Base-by-base conservation (phyloP, 2,113 vertebrate species). In the Microtus pennsylvanicus region DNA sequence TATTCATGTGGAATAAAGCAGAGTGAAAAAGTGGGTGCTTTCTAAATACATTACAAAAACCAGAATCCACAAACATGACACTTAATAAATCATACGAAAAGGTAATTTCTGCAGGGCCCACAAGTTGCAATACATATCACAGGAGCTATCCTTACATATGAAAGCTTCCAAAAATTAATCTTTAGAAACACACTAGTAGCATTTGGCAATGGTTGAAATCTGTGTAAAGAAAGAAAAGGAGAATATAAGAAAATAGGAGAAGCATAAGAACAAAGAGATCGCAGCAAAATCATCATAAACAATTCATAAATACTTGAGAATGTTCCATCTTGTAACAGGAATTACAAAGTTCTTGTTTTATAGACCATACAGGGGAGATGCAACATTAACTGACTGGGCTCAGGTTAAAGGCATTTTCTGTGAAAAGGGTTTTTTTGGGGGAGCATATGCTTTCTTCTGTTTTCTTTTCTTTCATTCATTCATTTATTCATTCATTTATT, bases 281-380 rank as follows among this genome's bases (percentile, higher is more conserved):
- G 35, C n/a, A 63, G 33, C 61, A 92, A 94, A 87, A 14, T 7
- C 63, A 63, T 70, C 63, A 38, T 2, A 81, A 95, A 50, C 69
- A 13, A n/a, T n/a, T 95, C 89, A 35, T 78, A 77, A 92, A 72
- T 89, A 89, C 78, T 90, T 74, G 17, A 96, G 87, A 12, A 82
- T 82, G 11, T 2, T 86, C 58, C 50, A 42, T 91, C 38, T 93
- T 22, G 19, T 22, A 85, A 65, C 24, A 35, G 45, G 85, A 94
- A 69, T 87, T 7, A 30, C 74, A 17, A 83, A 93, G 9, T 86
- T 90, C 16, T 4, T 28, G 42, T 95, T 91, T 90, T 88, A 82
- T 4, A 52, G 30, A 19, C n/a, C 24, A 88, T 28, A 90, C 55
- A 82, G 22, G 6, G 14, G 7, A 33, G 14, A n/a, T 24, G 47